phyloP scores from a whole-genome alignment of 92 coral and sea anemone species.

The Montipora capitata region DNA sequence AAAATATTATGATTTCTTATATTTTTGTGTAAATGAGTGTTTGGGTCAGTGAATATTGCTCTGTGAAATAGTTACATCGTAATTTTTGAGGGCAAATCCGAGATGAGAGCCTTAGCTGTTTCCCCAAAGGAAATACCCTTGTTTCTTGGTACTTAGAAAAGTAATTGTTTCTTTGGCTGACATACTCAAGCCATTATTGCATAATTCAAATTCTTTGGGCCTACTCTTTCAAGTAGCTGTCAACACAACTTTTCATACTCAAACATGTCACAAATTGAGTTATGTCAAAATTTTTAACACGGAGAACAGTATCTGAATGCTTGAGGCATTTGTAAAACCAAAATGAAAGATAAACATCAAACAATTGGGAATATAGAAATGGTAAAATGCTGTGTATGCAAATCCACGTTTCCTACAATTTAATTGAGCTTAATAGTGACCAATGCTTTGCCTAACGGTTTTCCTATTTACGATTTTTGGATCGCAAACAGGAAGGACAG shows the following conservation, averaged over 20 bases:
- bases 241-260: conserved; percentile 34
- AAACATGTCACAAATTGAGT: conserved; percentile 46
- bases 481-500: conserved; percentile 15
- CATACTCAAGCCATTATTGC: conserved; percentile 5
- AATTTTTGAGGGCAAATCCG: not conserved
- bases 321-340: not conserved
- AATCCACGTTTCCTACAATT: conserved; percentile 28
- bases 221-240: conserved; percentile 19
- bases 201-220: conserved; percentile 32
- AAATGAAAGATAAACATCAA: conserved; percentile 21
- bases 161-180: conserved; percentile 37
- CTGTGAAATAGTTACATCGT: not conserved
- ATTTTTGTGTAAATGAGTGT: not conserved
- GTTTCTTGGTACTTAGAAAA: conserved; percentile 26
- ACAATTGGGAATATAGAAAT: not conserved
- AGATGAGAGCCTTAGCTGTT: not conserved
- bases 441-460: conserved; percentile 35
- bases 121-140: not conserved
- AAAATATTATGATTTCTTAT: conserved; percentile 12
- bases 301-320: conserved; percentile 4
- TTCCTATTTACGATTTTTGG: conserved; percentile 20
- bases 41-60: not conserved
- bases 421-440: conserved; percentile 34
- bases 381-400: conserved; percentile 34
- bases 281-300: conserved; percentile 20